Conservation (phyloP, 2,797 vertebrate species). For the Calcarius lapponicus region DNA sequence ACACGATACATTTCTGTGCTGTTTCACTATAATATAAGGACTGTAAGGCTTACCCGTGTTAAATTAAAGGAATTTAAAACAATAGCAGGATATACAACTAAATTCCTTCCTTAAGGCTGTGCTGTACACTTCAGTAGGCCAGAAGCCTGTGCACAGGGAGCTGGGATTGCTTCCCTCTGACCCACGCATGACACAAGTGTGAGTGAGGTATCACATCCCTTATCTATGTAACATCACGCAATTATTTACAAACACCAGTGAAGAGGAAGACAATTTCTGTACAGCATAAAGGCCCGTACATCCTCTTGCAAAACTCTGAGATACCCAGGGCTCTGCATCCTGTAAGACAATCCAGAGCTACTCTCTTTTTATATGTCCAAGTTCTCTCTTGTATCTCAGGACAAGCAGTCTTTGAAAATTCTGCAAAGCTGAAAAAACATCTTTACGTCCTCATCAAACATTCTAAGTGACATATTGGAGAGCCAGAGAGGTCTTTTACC, state of each 20-base stretch:
- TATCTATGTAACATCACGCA: not conserved
- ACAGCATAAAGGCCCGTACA: not conserved
- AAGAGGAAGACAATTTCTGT: not conserved
- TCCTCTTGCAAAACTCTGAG: not conserved
- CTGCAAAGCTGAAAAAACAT: not conserved
- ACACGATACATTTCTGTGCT: not conserved
- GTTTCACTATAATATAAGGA: not conserved
- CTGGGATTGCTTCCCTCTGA: not conserved
- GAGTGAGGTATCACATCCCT: not conserved
- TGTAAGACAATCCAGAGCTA: not conserved
- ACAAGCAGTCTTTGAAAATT: not conserved
- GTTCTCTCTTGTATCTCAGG: not conserved
- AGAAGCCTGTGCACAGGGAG: not conserved
- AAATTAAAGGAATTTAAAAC: conserved; percentile 14
- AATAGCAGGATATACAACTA: not conserved
- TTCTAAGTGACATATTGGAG: not conserved
- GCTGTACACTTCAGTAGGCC: not conserved
- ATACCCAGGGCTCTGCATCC: accelerated
- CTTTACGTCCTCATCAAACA: not conserved
- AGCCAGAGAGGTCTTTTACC: not conserved
- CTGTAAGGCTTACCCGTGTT: not conserved
- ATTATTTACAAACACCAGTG: not conserved
- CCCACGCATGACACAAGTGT: accelerated
- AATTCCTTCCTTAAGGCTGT: not conserved
- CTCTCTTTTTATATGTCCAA: not conserved